Evolutionary conservation across 2,113 vertebrate genomes (phyloP).

Genomic region (Poeciliopsis turrubarensis): DNA sequence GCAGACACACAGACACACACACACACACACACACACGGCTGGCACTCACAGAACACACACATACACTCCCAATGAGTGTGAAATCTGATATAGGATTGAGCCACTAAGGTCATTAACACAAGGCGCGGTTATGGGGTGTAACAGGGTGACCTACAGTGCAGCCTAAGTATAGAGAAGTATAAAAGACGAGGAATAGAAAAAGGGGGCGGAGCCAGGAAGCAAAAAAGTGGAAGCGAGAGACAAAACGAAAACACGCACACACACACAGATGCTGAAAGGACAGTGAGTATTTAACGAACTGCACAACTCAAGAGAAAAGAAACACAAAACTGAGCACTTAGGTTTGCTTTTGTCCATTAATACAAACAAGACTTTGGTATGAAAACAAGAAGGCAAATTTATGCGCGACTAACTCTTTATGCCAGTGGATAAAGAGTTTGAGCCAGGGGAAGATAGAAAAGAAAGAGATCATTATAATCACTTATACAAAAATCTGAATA

Average conservation of each 20-base stretch:
- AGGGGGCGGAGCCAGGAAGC: slow-evolving; percentile 30
- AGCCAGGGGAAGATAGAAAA: background rate
- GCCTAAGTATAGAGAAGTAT: slow-evolving; percentile 43
- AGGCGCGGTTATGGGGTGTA: slow-evolving; percentile 51
- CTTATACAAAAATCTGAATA: background rate
- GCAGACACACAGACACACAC: slow-evolving; percentile 37
- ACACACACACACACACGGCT: slow-evolving; percentile 30
- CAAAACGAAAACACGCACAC: slow-evolving; percentile 28
- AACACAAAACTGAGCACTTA: background rate
- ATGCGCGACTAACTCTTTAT: background rate
- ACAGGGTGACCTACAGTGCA: slow-evolving; percentile 19
- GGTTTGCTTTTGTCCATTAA: background rate
- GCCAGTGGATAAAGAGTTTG: background rate
- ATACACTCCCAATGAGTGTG: slow-evolving; percentile 15
- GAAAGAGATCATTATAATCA: background rate
- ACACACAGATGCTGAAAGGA: background rate
- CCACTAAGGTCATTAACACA: slow-evolving; percentile 42
- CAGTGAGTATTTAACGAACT: background rate
- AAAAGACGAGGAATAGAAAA: slow-evolving; percentile 17
- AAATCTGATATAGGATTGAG: slow-evolving; percentile 44
- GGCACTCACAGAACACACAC: slow-evolving; percentile 19
- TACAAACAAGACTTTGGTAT: background rate
- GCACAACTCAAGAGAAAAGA: too few relatives aligned
- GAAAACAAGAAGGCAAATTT: background rate
- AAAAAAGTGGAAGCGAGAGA: slow-evolving; percentile 57